Evolutionary conservation across 2,113 vertebrate genomes (phyloP), one percentile per base, ranked within the genome.

Genomic region (Lanius collurio): DNA sequence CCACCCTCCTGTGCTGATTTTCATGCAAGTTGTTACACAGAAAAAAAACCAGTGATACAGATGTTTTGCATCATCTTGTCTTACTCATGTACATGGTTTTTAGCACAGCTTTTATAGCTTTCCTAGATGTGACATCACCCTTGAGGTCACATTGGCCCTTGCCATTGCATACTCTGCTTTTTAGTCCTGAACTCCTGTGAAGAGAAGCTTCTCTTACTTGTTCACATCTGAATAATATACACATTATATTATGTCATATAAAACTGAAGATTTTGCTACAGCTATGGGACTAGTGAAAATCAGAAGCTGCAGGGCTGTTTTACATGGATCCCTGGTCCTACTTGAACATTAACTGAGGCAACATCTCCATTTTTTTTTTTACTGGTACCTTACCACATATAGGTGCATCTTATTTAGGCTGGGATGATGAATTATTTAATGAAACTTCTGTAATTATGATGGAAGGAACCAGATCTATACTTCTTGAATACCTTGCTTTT

Each of bases 251-350:
- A n/a, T 19, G 33, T 4, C 30, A 59, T 64, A 41, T 2, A n/a
- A 6, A 57, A 52, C 46, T 79, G 50, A 84, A 78, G 27, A 46
- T 53, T 44, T 73, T 90, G 14, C 46, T 89, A 50, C 56, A 80
- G 42, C 10, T 70, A 11, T 56, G 52, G 39, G 10, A n/a, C 14
- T 15, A 59, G 9, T 26, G 62, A 79, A 94, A 90, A 76, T 83
- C 53, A 83, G 69, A 65, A 84, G 30, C n/a, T 82, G 1, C 15
- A 67, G 27, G 8, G 35, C 19, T 31, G 20, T 50, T 89, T 77
- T 35, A 35, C 0, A 1, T 21, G 24, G 14, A 3, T 2, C 24
- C 4, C 35, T 71, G 12, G 11, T 55, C 27, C 30, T 39, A 21
- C 11, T 8, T 44, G 53, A 6, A 28, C 23, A 28, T 64, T 46